phyloP scores from a whole-genome alignment of 1,140 invertebrate species.

The Ostrea denselamellosa region DNA sequence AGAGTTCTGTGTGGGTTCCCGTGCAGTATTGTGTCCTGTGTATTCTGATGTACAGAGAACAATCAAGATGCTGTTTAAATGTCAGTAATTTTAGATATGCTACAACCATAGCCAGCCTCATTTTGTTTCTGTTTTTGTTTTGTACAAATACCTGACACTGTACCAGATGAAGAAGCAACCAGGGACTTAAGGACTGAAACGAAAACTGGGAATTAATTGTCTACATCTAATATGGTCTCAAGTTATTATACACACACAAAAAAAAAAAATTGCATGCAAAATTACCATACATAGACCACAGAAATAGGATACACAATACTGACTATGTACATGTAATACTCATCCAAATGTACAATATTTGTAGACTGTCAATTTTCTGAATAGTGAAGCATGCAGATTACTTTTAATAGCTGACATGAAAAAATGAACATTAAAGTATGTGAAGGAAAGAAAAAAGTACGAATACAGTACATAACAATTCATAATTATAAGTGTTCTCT shows the following conservation, averaged over 20 bases:
- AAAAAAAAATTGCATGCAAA: not conserved
- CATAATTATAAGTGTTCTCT: not conserved
- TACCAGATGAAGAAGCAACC: conserved; percentile 31
- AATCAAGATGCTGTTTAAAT: conserved; percentile 38
- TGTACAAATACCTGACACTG: conserved; percentile 24
- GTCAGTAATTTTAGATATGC: conserved; percentile 30
- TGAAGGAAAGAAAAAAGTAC: not conserved
- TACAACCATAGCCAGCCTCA: conserved; percentile 35
- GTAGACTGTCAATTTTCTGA: conserved; percentile 17
- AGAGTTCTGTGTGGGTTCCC: not conserved
- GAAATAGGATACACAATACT: not conserved
- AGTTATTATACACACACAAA: conserved; percentile 14
- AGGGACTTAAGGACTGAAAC: conserved; percentile 35
- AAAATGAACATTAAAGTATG: conserved; percentile 13
- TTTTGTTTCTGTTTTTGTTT: not conserved
- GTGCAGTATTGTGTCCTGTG: not conserved
- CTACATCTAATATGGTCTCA: conserved; percentile 17
- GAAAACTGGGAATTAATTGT: conserved; percentile 22
- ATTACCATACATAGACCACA: conserved; percentile 8
- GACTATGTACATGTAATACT: not conserved
- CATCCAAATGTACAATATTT: conserved; percentile 5
- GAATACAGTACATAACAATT: not conserved
- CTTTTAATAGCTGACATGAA: not conserved
- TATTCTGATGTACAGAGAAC: not conserved
- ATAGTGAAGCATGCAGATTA: conserved; percentile 30